Conservation (phyloP, 2,888 invertebrate species). For the Taphrorychus bicolor region DNA sequence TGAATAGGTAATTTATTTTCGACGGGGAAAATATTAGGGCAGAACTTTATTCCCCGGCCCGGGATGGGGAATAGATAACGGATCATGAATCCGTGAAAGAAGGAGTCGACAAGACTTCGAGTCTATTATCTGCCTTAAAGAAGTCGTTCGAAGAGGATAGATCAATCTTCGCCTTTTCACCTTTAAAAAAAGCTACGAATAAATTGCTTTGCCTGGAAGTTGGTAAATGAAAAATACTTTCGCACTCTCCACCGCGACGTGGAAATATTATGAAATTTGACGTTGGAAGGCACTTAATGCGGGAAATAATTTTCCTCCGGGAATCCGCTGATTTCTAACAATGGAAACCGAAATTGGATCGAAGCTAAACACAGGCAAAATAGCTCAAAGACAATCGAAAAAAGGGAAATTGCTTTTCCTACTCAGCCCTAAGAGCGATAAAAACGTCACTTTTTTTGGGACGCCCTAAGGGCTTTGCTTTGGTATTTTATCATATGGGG, state of each 20-base stretch:
- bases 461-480: constrained; percentile 6
- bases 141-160: constrained; percentile 13
- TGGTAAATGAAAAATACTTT: constrained; percentile 12
- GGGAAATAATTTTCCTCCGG: background rate
- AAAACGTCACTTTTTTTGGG: constrained; percentile 9
- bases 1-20: constrained; percentile 38
- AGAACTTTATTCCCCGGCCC: constrained; percentile 27
- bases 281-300: too few species aligned
- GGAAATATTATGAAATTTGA: constrained; percentile 11
- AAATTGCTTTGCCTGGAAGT: background rate
- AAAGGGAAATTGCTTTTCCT: constrained; percentile 9
- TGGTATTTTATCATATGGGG: constrained; percentile 13
- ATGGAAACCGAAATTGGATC: constrained; percentile 3
- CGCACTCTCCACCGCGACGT: background rate
- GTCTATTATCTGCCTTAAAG: constrained; percentile 27
- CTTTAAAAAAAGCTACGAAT: constrained; percentile 9
- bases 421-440: constrained; percentile 13
- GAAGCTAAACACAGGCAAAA: constrained; percentile 3
- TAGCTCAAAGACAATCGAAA: background rate
- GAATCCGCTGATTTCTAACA: background rate
- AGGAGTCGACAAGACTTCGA: constrained; percentile 21
- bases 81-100: constrained; percentile 31
- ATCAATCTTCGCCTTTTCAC: constrained; percentile 26
- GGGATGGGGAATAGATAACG: constrained; percentile 27
- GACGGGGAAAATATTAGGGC: constrained; percentile 34